A percentile compares a stretch with the other conserved stretches of the same genome.
Conservation (phyloP, 2,113 vertebrate genomes). For the Rhabdornis inornatus region DNA sequence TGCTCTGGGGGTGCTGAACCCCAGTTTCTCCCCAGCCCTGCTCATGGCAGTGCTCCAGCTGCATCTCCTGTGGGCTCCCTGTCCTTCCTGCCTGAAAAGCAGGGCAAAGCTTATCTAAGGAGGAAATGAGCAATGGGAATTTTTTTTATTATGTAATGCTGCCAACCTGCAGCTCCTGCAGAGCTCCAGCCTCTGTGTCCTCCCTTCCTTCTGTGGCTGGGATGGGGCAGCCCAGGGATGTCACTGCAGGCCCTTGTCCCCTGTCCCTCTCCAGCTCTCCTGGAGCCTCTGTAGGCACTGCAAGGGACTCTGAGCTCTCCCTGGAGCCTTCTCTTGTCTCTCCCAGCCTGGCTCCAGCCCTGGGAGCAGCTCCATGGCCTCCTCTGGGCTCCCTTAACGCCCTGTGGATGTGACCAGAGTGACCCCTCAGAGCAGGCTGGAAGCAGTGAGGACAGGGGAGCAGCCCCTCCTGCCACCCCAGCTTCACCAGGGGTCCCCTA, state of each 20-base stretch:
- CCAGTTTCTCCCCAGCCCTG: background rate
- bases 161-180: background rate
- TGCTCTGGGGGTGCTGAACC: background rate
- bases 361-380: background rate
- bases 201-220: fast-evolving
- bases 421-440: background rate
- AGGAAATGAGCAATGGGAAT: background rate
- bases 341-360: background rate
- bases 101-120: background rate
- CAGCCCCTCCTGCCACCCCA: background rate
- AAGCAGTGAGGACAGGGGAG: background rate
- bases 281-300: background rate
- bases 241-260: background rate
- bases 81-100: background rate
- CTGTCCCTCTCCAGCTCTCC: background rate
- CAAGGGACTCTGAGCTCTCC: background rate
- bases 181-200: background rate
- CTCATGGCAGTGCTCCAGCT: background rate
- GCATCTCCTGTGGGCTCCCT: background rate
- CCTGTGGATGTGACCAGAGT: background rate
- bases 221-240: fast-evolving
- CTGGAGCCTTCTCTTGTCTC: background rate
- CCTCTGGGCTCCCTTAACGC: background rate
- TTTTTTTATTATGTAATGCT: background rate
- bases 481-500: background rate